Percentiles rank a stretch among this genome's conserved stretches.
Conservation (phyloP, 2,888 invertebrate species). For the Patella caerulea region DNA sequence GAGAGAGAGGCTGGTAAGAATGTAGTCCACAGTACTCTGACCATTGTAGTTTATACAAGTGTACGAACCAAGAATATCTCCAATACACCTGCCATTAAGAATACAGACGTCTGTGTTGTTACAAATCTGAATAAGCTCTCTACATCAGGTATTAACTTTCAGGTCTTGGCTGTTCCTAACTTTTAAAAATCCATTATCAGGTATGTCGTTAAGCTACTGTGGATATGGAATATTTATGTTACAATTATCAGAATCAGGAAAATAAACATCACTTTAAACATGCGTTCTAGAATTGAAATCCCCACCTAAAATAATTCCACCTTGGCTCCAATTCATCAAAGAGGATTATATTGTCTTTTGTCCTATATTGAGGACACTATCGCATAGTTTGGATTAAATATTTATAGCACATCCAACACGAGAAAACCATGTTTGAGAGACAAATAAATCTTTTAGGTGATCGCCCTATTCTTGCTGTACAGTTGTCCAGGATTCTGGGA, state of each 20-base stretch:
- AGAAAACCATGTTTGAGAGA: background rate
- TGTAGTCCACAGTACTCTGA: constrained; percentile 23
- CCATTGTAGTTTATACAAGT: constrained; percentile 21
- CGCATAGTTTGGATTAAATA: background rate
- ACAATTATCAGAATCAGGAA: background rate
- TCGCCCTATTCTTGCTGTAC: too few relatives aligned
- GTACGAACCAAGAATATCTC: constrained; percentile 16
- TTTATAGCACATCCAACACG: background rate
- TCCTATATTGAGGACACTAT: constrained; percentile 3
- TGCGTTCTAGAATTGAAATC: constrained; percentile 20
- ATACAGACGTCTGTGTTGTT: constrained; percentile 19
- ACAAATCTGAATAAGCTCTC: constrained; percentile 20
- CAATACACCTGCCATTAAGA: constrained; percentile 27
- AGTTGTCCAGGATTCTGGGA: background rate
- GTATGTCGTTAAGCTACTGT: background rate
- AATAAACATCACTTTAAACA: constrained; percentile 2
- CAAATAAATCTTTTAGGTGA: too few relatives aligned
- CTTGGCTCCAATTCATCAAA: constrained; percentile 15
- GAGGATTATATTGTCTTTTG: constrained; percentile 13
- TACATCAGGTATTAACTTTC: constrained; percentile 19
- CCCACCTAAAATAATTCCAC: constrained; percentile 16
- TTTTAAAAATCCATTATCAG: constrained; percentile 4
- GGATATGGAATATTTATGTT: background rate
- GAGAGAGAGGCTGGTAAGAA: background rate
- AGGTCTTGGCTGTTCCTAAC: constrained; percentile 15